These are phyloP conservation scores for Chaetodon trifasciatus DNA, from an alignment of 2,797 vertebrate genomes.

Conservation along the genomic window DNA sequence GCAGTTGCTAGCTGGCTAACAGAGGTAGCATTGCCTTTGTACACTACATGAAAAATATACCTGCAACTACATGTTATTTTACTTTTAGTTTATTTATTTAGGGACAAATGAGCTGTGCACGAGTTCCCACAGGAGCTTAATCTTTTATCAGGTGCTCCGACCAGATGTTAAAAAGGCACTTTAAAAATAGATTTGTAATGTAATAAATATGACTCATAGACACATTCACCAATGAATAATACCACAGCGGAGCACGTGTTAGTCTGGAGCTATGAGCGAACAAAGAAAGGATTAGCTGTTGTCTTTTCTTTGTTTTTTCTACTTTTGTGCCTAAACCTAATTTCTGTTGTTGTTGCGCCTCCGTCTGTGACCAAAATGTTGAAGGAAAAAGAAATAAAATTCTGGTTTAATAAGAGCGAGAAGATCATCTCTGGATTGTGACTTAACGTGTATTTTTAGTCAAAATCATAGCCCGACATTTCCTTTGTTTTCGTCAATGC, in stretches of 20 bases:
- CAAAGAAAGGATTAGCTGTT: background rate
- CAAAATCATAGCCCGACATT: constrained; percentile 39
- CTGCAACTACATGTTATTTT: background rate
- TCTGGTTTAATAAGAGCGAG: constrained; percentile 22
- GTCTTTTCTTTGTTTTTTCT: background rate
- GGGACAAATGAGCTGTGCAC: background rate
- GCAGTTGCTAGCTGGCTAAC: too few species aligned
- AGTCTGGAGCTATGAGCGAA: background rate
- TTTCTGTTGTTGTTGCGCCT: background rate
- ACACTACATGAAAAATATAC: background rate
- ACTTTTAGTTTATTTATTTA: background rate
- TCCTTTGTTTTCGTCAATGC: constrained; percentile 43
- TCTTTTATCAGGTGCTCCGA: background rate
- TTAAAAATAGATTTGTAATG: background rate
- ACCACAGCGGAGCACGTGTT: background rate
- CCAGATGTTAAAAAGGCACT: background rate
- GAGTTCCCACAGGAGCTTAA: background rate
- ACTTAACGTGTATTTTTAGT: constrained; percentile 56
- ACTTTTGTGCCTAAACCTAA: background rate
- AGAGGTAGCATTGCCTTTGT: too few species aligned
- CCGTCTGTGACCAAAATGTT: background rate
- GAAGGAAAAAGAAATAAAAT: constrained; percentile 24
- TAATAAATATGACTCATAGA: background rate
- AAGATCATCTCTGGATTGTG: constrained; percentile 41
- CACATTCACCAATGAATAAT: background rate